Evolutionary conservation across 1,140 invertebrate species (phyloP).

Genomic region (Neodiprion virginianus): DNA sequence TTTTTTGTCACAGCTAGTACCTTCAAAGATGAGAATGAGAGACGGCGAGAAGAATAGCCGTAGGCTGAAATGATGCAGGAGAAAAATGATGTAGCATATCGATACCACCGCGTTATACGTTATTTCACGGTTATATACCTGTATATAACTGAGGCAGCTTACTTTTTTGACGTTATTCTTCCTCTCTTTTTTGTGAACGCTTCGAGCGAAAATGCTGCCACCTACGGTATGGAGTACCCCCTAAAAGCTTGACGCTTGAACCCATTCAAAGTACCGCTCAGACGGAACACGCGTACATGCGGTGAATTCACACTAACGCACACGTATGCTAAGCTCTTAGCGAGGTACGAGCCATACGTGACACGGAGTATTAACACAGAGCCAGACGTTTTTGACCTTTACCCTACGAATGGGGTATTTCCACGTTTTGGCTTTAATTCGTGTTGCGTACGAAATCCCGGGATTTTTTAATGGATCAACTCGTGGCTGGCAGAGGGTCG

Average conservation of each 20-base stretch:
- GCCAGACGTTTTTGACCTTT: slow-evolving; percentile 1
- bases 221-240: slow-evolving; percentile 1
- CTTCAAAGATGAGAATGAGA: too few relatives aligned
- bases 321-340: neutral
- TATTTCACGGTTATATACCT: too few relatives aligned
- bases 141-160: too few relatives aligned
- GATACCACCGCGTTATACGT: too few relatives aligned
- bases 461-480: neutral
- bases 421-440: neutral
- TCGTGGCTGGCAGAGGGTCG: too few relatives aligned
- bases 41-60: too few relatives aligned
- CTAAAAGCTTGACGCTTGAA: slow-evolving; percentile 3
- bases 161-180: too few relatives aligned
- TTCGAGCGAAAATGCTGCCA: neutral
- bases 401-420: neutral
- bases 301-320: neutral
- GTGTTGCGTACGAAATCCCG: neutral
- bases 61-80: too few relatives aligned
- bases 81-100: too few relatives aligned
- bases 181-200: neutral
- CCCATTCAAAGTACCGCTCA: slow-evolving; percentile 2
- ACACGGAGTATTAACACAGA: slow-evolving; percentile 7
- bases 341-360: slow-evolving; percentile 1
- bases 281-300: slow-evolving; percentile 1
- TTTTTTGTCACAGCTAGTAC: too few relatives aligned